Conservation (phyloP, 2,797 vertebrate species). For the Sebastes taczanowskii region DNA sequence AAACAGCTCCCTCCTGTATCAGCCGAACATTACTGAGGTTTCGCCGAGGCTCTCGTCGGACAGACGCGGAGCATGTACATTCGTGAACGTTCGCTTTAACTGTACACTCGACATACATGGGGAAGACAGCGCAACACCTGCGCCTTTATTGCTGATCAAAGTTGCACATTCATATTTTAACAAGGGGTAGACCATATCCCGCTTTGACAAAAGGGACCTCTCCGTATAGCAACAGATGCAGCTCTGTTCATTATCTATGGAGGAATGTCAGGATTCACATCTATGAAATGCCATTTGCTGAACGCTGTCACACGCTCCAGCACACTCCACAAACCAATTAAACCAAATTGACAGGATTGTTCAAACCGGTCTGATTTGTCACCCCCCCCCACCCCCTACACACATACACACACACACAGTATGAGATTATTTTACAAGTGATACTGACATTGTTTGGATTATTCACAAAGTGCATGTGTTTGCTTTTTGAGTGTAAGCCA, state of each 20-base stretch:
- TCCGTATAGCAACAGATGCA: constrained; percentile 50
- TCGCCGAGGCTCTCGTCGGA: constrained; percentile 23
- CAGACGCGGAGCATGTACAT: background rate
- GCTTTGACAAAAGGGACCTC: constrained; percentile 56
- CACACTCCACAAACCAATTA: constrained; percentile 76
- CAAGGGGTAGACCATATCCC: constrained; percentile 34
- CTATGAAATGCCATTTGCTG: constrained; percentile 59
- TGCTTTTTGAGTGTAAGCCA: constrained; percentile 42
- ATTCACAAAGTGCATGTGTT: constrained; percentile 58
- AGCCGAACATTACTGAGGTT: constrained; percentile 10
- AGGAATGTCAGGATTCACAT: constrained; percentile 73
- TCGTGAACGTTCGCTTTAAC: background rate
- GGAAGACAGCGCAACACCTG: constrained; percentile 34
- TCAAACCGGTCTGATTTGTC: constrained; percentile 44
- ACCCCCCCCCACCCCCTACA: background rate
- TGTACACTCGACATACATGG: background rate
- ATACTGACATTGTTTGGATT: constrained; percentile 60
- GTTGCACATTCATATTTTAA: constrained; percentile 40
- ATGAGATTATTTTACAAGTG: constrained; percentile 45
- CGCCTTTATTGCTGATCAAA: constrained; percentile 66
- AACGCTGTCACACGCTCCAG: constrained; percentile 71
- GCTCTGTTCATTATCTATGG: constrained; percentile 70
- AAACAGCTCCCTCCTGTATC: constrained; percentile 47
- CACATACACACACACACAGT: background rate
- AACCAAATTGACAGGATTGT: constrained; percentile 77